Evolutionary conservation across 2,113 vertebrate species (phyloP).

Genomic region (Pontoporia blainvillei): DNA sequence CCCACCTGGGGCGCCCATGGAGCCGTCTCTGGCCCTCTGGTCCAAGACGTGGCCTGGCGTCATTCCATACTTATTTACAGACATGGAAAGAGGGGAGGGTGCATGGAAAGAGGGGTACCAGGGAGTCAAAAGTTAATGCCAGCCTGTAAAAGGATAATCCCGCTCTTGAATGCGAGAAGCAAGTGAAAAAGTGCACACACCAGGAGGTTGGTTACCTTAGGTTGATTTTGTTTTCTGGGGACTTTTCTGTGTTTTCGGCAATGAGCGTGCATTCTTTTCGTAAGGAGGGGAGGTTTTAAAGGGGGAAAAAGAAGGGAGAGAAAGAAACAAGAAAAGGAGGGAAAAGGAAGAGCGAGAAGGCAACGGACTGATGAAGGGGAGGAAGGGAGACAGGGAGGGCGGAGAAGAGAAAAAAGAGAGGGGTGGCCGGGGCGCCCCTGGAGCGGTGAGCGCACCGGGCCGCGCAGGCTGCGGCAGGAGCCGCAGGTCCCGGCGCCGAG

Average conservation of each 20-base stretch:
- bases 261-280: not conserved
- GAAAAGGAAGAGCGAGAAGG: not conserved
- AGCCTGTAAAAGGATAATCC: fast-evolving
- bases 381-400: not conserved
- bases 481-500: not conserved
- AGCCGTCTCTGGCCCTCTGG: no score
- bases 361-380: not conserved
- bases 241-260: not conserved
- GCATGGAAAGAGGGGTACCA: not conserved
- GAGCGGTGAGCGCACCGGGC: not conserved
- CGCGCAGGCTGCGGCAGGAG: not conserved
- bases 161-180: fast-evolving
- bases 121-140: not conserved
- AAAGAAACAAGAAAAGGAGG: not conserved
- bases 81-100: not conserved
- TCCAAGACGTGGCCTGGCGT: not conserved
- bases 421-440: fast-evolving
- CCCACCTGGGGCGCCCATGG: fast-evolving
- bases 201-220: not conserved
- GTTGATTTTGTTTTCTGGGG: not conserved
- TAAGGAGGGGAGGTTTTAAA: not conserved
- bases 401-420: not conserved
- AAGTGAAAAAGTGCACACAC: not conserved
- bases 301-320: not conserved
- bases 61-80: not conserved